phyloP scores from a whole-genome alignment of 2,113 vertebrate species.

The Grantiella picta region DNA sequence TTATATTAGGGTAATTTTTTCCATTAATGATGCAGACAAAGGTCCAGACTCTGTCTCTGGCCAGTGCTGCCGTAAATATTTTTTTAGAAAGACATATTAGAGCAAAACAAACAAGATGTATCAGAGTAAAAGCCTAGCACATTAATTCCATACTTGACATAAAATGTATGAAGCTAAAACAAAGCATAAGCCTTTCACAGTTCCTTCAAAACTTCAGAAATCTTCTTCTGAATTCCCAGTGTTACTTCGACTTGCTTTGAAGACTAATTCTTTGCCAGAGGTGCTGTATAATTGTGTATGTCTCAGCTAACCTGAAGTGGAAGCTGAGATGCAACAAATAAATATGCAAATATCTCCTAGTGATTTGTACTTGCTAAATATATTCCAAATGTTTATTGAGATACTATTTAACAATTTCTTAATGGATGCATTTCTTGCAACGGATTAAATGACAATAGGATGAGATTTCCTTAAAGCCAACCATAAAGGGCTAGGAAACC shows the following conservation, averaged over 20 bases:
- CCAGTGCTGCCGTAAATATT: background rate
- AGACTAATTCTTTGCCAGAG: constrained; percentile 13
- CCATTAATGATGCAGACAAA: background rate
- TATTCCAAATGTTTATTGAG: background rate
- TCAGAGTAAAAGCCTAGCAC: background rate
- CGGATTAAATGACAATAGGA: background rate
- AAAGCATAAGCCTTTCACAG: background rate
- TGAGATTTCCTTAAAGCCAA: background rate
- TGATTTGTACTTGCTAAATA: constrained; percentile 37
- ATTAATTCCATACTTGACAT: background rate
- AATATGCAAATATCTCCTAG: constrained; percentile 1
- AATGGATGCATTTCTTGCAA: background rate
- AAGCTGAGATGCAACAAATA: constrained; percentile 12
- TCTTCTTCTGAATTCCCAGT: background rate
- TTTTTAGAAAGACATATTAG: background rate
- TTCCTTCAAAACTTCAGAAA: background rate
- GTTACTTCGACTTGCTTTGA: background rate
- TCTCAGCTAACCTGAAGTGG: constrained; percentile 13
- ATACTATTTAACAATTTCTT: background rate
- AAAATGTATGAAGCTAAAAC: background rate
- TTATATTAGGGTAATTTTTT: background rate
- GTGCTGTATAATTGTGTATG: background rate
- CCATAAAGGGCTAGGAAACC: background rate
- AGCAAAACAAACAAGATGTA: background rate
- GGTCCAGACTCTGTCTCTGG: background rate